phyloP scores from a whole-genome alignment of 2,888 invertebrate species.

The Chalcosyrphus nemorum region DNA sequence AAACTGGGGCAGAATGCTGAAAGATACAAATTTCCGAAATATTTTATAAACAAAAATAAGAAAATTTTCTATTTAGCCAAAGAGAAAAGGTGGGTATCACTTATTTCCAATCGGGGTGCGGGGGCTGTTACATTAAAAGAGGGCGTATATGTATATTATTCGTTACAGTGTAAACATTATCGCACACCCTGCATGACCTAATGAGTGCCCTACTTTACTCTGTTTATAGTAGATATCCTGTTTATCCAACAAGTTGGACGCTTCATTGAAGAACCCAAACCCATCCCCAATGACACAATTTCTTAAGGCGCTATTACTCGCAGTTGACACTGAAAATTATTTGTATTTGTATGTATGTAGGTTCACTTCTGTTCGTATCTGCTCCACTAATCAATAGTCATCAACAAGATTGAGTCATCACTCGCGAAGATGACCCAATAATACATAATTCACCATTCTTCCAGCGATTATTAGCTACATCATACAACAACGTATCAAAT shows the following conservation, averaged over 20 bases:
- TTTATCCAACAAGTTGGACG: conserved; percentile 18
- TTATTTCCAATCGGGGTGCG: background rate
- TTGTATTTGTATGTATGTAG: conserved; percentile 1
- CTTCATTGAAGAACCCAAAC: conserved; percentile 7
- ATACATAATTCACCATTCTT: background rate
- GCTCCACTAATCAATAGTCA: conserved; percentile 55
- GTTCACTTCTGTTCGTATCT: background rate
- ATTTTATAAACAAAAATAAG: conserved; percentile 19
- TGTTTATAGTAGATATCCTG: conserved; percentile 28
- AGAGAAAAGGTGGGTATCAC: no score
- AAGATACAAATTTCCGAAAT: conserved; percentile 32
- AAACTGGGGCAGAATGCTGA: conserved; percentile 44
- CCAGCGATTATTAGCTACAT: conserved; percentile 34
- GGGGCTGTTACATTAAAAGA: conserved; percentile 21
- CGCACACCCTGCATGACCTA: conserved; percentile 39
- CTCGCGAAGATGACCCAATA: conserved; percentile 51
- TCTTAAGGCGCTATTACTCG: background rate
- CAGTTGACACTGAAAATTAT: conserved; percentile 7
- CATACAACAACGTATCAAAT: conserved; percentile 50
- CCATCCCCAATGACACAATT: background rate
- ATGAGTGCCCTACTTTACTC: conserved; percentile 45
- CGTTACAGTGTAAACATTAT: conserved; percentile 28
- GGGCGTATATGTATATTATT: conserved; percentile 46
- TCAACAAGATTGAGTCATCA: conserved; percentile 59
- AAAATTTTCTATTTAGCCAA: background rate